Percentiles rank a stretch among this genome's conserved stretches.
Evolutionary conservation across 64 coral and sea anemone species (phyloP).

Genomic region (Stichodactyla helianthus): DNA sequence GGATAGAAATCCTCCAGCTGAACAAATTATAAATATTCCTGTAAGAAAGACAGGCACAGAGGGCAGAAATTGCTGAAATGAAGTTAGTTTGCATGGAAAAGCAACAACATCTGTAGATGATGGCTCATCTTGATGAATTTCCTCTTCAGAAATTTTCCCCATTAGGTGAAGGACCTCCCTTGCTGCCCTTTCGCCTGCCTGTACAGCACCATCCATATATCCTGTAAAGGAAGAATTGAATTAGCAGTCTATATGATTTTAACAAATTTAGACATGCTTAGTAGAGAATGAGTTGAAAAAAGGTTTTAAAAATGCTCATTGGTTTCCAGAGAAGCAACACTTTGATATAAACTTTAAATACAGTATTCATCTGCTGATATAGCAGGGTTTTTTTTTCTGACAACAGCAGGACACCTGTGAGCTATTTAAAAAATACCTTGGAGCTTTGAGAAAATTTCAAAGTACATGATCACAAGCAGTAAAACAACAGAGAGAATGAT

Average conservation of each 20-base stretch:
- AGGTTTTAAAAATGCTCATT: too few species aligned
- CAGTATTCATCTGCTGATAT: too few species aligned
- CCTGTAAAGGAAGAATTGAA: constrained; percentile 24
- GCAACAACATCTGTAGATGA: constrained; percentile 78
- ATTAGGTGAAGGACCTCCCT: constrained; percentile 74
- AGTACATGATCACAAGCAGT: too few species aligned
- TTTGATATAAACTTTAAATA: too few species aligned
- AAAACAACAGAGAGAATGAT: too few species aligned
- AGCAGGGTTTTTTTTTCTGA: too few species aligned
- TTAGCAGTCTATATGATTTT: background rate
- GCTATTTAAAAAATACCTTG: too few species aligned
- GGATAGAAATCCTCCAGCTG: constrained; percentile 13
- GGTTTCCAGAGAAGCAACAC: too few species aligned
- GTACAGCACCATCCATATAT: constrained; percentile 94
- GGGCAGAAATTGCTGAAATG: constrained; percentile 64
- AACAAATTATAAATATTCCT: constrained; percentile 20
- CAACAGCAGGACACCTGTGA: too few species aligned
- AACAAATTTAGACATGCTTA: background rate
- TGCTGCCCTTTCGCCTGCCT: constrained; percentile 87
- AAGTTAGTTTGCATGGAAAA: constrained; percentile 53
- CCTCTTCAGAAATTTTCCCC: constrained; percentile 68
- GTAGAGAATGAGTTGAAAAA: too few species aligned
- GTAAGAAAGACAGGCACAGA: constrained; percentile 61
- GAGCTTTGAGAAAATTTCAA: too few species aligned
- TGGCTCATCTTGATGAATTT: constrained; percentile 70